phyloP scores from a whole-genome alignment of 2,113 vertebrate species.

The Syrmaticus mikado region DNA sequence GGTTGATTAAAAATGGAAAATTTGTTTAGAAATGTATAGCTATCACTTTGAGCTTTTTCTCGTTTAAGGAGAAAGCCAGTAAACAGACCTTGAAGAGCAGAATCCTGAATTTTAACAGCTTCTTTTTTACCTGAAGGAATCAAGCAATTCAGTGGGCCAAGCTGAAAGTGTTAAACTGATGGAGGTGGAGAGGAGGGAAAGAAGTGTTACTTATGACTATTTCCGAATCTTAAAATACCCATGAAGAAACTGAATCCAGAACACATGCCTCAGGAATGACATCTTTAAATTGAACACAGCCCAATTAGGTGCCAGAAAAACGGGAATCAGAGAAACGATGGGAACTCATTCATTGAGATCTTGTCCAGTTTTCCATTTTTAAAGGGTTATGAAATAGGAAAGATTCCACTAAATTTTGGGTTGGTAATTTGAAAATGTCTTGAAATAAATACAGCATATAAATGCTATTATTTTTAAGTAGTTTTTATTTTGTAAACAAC shows the following conservation, averaged over 20 bases:
- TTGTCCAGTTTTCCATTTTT: neutral
- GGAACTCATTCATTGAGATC: neutral
- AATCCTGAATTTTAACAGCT: neutral
- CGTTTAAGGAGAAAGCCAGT: neutral
- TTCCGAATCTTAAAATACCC: neutral
- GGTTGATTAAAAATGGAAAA: constrained; percentile 10
- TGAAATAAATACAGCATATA: neutral
- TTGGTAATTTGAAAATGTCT: neutral
- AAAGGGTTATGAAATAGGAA: neutral
- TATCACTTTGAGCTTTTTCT: neutral
- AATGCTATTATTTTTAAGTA: neutral
- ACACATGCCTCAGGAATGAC: neutral
- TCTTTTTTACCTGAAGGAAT: neutral
- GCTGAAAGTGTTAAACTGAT: neutral
- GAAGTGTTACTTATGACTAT: neutral
- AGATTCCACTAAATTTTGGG: neutral
- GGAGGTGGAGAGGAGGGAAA: neutral
- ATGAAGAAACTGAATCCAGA: neutral
- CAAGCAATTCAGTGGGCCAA: neutral
- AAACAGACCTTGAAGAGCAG: neutral
- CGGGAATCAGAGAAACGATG: neutral
- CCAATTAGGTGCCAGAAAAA: neutral
- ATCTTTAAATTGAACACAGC: neutral
- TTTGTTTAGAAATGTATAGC: constrained; percentile 2
- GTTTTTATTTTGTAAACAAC: neutral